These are phyloP conservation scores for Salticus scenicus DNA, from an alignment of 2,888 invertebrate genomes.

Conservation along the genomic window DNA sequence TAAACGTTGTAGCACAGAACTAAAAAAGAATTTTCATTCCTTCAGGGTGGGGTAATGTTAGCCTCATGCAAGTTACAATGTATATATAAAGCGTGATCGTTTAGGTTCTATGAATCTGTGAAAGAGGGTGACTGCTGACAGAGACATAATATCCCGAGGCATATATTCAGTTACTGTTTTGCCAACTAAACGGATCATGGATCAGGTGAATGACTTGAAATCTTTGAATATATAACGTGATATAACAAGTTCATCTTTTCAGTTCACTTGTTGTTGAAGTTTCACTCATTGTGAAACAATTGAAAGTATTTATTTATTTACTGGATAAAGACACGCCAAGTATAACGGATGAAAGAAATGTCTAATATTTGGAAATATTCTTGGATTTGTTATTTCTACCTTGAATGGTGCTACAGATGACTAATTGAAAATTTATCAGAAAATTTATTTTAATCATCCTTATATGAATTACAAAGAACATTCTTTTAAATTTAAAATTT, in stretches of 20 bases:
- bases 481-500: no score
- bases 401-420: no score
- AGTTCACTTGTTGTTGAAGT: not conserved
- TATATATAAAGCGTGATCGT: not conserved
- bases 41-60: not conserved
- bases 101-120: slow-evolving; percentile 1
- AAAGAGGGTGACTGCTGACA: not conserved
- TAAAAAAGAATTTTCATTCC: not conserved
- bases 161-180: not conserved
- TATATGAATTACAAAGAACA: no score
- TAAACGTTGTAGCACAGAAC: not conserved
- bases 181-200: slow-evolving; percentile 13
- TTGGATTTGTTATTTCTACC: no score
- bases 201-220: slow-evolving; percentile 17
- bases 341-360: no score
- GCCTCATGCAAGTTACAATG: not conserved
- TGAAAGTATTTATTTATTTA: no score
- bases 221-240: not conserved
- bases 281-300: not conserved
- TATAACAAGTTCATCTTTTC: slow-evolving; percentile 4
- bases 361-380: no score
- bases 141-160: slow-evolving; percentile 5
- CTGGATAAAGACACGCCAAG: no score
- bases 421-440: no score
- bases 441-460: no score